phyloP scores from a whole-genome alignment of 2,888 invertebrate species.

The Clistopyga incitator region DNA sequence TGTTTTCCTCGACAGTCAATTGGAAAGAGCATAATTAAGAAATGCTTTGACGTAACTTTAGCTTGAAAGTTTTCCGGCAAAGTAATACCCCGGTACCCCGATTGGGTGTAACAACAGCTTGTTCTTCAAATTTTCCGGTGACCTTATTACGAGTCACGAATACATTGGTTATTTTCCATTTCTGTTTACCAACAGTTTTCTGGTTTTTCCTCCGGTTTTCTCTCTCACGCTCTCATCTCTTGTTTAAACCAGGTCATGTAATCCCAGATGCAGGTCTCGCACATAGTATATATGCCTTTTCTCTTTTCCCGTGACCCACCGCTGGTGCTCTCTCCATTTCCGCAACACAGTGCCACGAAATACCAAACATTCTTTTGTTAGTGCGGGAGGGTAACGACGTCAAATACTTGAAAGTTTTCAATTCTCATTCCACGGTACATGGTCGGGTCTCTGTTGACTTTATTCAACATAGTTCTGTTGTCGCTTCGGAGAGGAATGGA shows the following conservation, averaged over 20 bases:
- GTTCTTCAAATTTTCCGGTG: conserved; percentile 12
- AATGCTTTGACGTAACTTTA: background rate
- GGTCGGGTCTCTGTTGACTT: conserved; percentile 67
- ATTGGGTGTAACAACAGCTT: conserved; percentile 25
- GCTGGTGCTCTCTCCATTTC: conserved; percentile 33
- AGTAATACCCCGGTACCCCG: background rate
- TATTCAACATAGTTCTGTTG: conserved; percentile 64
- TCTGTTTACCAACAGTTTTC: conserved; percentile 44
- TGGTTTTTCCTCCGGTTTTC: background rate
- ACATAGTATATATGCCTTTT: conserved; percentile 12
- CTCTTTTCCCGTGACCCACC: conserved; percentile 32
- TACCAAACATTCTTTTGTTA: conserved; percentile 61
- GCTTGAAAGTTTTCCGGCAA: background rate
- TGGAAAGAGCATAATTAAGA: background rate
- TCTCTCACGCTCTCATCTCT: conserved; percentile 43
- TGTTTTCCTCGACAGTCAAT: background rate
- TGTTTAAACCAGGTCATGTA: conserved; percentile 64
- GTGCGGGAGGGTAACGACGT: conserved; percentile 50
- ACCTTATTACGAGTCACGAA: conserved; percentile 30
- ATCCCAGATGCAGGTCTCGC: conserved; percentile 56
- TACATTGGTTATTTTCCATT: conserved; percentile 42
- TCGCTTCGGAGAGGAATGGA: conserved; percentile 35
- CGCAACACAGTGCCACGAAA: conserved; percentile 39
- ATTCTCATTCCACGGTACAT: conserved; percentile 61
- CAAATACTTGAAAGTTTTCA: conserved; percentile 67